Conservation (phyloP, 1,140 invertebrate genomes). For the Nebria ingens region DNA sequence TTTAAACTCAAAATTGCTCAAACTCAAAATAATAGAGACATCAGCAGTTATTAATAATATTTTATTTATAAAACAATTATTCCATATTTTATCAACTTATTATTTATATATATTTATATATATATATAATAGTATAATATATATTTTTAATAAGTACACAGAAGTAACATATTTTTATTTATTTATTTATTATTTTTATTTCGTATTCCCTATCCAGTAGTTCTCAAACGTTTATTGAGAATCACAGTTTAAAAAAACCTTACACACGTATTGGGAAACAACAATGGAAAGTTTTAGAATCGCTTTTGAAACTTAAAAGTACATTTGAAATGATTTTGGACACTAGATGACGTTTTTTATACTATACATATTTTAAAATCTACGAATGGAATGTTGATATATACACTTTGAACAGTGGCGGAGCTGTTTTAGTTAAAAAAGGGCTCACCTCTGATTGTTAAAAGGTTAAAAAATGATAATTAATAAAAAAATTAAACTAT, state of each 20-base stretch:
- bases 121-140: slow-evolving; percentile 4
- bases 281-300: no score
- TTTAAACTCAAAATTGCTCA: background rate
- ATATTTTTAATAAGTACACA: background rate
- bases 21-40: slow-evolving; percentile 1
- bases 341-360: background rate
- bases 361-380: background rate
- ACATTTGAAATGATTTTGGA: no score
- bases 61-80: slow-evolving; percentile 12
- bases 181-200: background rate
- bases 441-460: no score
- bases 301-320: no score
- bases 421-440: no score
- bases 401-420: background rate
- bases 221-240: background rate
- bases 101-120: background rate
- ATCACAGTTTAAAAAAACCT: background rate
- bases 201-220: background rate
- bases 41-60: slow-evolving; percentile 6
- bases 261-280: no score
- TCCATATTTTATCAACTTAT: slow-evolving; percentile 10
- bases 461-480: no score
- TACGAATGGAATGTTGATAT: background rate
- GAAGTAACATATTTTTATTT: no score
- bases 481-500: background rate